These are phyloP conservation scores for Hiodon tergisus DNA, from an alignment of 2,113 vertebrate species.

Conservation along the genomic window DNA sequence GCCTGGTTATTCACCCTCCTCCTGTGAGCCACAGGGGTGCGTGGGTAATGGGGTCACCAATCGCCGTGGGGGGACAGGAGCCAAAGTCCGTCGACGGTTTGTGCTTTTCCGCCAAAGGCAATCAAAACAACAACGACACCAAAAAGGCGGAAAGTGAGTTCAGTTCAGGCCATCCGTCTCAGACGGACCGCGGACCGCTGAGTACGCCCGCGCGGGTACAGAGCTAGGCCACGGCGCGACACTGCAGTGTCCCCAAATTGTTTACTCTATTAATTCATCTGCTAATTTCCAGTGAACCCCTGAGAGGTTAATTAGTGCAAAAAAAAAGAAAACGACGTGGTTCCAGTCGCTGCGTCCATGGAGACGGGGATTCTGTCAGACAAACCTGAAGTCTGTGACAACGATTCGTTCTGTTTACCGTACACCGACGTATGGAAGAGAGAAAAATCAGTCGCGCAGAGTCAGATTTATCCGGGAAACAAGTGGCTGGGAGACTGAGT, in stretches of 20 bases:
- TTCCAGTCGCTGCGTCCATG: slow-evolving; percentile 23
- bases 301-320: slow-evolving; percentile 44
- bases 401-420: neutral
- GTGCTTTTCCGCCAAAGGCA: no score
- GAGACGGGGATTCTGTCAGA: slow-evolving; percentile 7
- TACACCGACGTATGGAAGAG: neutral
- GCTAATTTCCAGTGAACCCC: slow-evolving; percentile 43
- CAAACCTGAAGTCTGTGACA: slow-evolving; percentile 10
- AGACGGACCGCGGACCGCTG: no score
- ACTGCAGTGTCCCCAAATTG: slow-evolving; percentile 14
- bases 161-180: no score
- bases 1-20: no score
- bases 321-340: slow-evolving; percentile 22
- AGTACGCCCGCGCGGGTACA: no score
- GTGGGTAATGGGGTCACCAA: no score
- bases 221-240: neutral
- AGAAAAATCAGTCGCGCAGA: neutral
- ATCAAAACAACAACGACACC: no score
- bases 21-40: no score
- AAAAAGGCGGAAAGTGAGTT: no score
- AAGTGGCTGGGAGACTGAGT: neutral
- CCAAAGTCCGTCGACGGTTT: no score
- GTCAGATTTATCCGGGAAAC: neutral
- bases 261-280: slow-evolving; percentile 45
- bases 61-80: no score